phyloP scores from a whole-genome alignment of 2,797 vertebrate genomes.

The Ctenopoma kingsleyae region DNA sequence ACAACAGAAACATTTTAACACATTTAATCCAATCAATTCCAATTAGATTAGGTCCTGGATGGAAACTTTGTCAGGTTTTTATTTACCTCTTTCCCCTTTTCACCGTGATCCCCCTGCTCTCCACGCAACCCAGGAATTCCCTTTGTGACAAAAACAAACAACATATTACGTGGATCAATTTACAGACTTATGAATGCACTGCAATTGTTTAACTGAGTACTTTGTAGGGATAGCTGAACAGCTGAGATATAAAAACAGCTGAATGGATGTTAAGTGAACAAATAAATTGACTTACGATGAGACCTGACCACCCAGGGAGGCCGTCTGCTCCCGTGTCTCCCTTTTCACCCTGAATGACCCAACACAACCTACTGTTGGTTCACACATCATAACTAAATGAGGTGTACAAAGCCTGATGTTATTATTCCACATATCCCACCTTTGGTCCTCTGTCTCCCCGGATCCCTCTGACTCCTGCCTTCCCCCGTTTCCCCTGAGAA shows the following conservation, averaged over 20 bases:
- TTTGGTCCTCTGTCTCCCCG: constrained; percentile 87
- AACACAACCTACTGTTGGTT: constrained; percentile 28
- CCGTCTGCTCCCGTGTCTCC: constrained; percentile 83
- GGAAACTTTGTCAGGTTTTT: background rate
- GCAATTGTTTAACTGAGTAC: background rate
- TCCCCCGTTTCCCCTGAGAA: constrained; percentile 89
- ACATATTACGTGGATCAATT: constrained; percentile 9
- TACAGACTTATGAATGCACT: background rate
- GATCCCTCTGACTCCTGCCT: constrained; percentile 81
- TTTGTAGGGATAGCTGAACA: background rate
- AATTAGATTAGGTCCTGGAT: background rate
- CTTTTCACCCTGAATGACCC: constrained; percentile 80
- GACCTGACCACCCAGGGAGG: constrained; percentile 84
- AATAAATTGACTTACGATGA: constrained; percentile 83
- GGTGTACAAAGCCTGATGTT: background rate
- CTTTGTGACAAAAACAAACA: constrained; percentile 70
- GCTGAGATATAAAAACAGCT: background rate
- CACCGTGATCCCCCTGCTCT: constrained; percentile 80
- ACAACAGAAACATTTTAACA: background rate
- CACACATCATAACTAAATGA: constrained; percentile 1
- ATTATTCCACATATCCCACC: constrained; percentile 74
- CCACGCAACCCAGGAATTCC: constrained; percentile 86
- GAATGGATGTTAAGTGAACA: background rate
- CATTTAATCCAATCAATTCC: background rate
- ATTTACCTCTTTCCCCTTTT: constrained; percentile 86